Base-by-base conservation (phyloP, 30 jellyfish, hydroid and myxozoan species). In the Aurelia coerulea region DNA sequence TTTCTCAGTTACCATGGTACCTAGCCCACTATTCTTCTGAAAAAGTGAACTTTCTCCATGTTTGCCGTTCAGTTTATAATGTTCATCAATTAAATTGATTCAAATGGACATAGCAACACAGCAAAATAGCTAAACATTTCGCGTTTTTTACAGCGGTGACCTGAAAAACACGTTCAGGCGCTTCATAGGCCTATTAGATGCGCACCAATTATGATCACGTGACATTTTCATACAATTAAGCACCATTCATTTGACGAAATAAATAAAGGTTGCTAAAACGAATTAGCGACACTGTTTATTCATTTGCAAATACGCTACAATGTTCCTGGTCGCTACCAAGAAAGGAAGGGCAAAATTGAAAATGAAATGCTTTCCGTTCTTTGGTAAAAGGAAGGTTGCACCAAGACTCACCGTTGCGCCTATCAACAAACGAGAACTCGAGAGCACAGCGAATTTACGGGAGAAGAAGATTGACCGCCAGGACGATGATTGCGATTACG, bases 301-400 rank as follows among this genome's bases (percentile, higher is more conserved):
- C 35, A 17, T 60, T 60, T 60, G 5, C 70, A 9, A 60, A 60
- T 60, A 11, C 70, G 70, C 5, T 60, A 60, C 70, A 60, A 60
- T 46, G 56, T 46, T 46, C 56, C 12, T 46, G 56, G 56, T 46
- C 35, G 34, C 37, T 3, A 13, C 31, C 31, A 23, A 60, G 70
- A 12, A 60, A 12, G 70, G 35, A 17, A 23, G 13, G 35, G 35
- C 70, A 60, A 13, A 11, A 5, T 60, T 23, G 35, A 13, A 60
- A 5, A 60, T 60, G 70, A 60, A 60, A 60, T 60, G 70, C 35
- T 60, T 60, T 60, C 70, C 70, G 70, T 60, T 60, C 35, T 15
- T n/a, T 23, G 12, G 35, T 60, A 60, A 60, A 15, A 60, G 33
- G 14, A 46, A 46, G 56, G 56, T 46, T 46, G 56, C 37, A 60